Base-by-base conservation (phyloP, 2,888 invertebrate species). In the Meghimatium bilineatum region DNA sequence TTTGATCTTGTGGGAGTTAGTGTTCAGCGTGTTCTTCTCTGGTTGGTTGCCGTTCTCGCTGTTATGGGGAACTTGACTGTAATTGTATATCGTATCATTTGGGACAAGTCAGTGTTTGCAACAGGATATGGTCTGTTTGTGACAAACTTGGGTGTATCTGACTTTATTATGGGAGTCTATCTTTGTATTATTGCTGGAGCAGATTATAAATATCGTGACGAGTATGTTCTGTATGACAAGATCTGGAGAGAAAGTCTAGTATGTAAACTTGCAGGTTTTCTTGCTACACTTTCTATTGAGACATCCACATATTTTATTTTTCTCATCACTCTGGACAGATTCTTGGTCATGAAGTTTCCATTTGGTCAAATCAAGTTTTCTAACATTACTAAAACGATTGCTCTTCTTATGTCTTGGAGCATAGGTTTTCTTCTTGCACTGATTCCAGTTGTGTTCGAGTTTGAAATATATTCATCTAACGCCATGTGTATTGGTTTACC, bases 261-360 rank as follows among this genome's bases (percentile, higher is more conserved):
- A 6, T 67, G 67, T 17, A 67, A 14, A 34, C 17, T 67, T 20
- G 67, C 67, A 26, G 67, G 67, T 14, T 67, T 67, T 14, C 88
- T 88, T 88, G 67, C 89, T 3, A 87, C 88, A 87, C 88, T 3
- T 29, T 89, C 34, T 95, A 95, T 82, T 95, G 95, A 95, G 91
- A 95, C 95, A 5, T 95, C 95, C 0, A 95, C 0, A 90, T 95
- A 85, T 94, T 95, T 80, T 93, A 95, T 26, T 94, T 95, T 0
- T 88, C n/a, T 95, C 85, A 95, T 96, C 83, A 95, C 95, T 1
- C 94, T 95, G 93, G 95, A 96, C 90, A 94, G 95, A 23, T 94
- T 95, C 88, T 94, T 95, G 87, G 95, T 95, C 0, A 95, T 96
- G 49, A 95, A 95, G 34, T 94, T 95, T 86, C 95, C 95, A n/a